Evolutionary conservation across 2,113 vertebrate species (phyloP).

Genomic region (Campylorhamphus procurvoides): DNA sequence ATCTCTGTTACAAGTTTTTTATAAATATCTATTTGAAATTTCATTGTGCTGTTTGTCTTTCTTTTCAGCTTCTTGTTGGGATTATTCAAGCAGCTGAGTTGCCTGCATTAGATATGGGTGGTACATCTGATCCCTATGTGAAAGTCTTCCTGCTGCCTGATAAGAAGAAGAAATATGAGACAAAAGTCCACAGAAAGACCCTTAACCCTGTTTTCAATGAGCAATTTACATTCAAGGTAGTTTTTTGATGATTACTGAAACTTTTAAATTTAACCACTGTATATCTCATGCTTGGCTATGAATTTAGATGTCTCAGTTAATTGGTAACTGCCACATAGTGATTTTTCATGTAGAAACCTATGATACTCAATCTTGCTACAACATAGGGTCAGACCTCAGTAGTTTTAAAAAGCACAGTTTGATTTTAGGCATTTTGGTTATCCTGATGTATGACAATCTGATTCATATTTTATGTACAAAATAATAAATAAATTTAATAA

Average conservation of each 20-base stretch:
- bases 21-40: not conserved
- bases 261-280: not conserved
- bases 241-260: not conserved
- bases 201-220: constrained; percentile 87
- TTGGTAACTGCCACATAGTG: not conserved
- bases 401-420: not conserved
- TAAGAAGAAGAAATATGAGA: constrained; percentile 88
- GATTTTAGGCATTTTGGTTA: not conserved
- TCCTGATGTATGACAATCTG: not conserved
- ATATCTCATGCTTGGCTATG: not conserved
- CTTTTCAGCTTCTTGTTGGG: constrained; percentile 82
- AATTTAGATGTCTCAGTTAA: not conserved
- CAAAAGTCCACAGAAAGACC: constrained; percentile 86
- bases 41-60: not conserved
- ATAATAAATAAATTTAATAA: not conserved
- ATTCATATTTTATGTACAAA: not conserved
- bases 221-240: constrained; percentile 87
- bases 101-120: constrained; percentile 86
- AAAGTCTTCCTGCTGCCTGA: constrained; percentile 85
- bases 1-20: not conserved
- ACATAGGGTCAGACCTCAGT: not conserved
- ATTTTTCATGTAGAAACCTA: not conserved
- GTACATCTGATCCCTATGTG: constrained; percentile 85
- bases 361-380: not conserved
- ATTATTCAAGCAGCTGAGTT: constrained; percentile 86